A percentile compares a stretch with the other conserved stretches of the same genome.
phyloP scores from a whole-genome alignment of 2,113 vertebrate genomes.

The Gadus chalcogrammus region DNA sequence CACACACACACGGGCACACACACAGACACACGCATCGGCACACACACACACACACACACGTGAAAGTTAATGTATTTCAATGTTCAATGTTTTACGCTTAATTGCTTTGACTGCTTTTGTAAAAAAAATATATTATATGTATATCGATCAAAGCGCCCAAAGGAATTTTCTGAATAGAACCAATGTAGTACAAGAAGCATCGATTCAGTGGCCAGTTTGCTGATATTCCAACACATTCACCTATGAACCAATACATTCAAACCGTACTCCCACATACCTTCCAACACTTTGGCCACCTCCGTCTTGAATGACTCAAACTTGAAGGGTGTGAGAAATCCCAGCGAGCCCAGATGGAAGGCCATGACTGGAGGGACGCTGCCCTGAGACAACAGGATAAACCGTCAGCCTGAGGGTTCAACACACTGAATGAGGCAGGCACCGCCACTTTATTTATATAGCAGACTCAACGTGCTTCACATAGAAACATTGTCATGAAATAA shows the following conservation, averaged over 20 bases:
- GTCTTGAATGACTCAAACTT: slow-evolving; percentile 78
- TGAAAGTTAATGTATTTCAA: neutral
- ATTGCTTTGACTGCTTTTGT: too few species aligned
- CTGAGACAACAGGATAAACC: slow-evolving; percentile 30
- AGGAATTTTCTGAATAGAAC: too few species aligned
- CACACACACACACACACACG: slow-evolving; percentile 5
- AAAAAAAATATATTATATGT: too few species aligned
- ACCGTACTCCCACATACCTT: slow-evolving; percentile 56
- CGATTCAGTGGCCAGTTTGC: too few species aligned
- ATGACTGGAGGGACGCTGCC: slow-evolving; percentile 79
- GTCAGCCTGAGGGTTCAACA: too few species aligned
- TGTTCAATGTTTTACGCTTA: neutral
- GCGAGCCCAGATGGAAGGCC: slow-evolving; percentile 79
- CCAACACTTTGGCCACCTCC: slow-evolving; percentile 79
- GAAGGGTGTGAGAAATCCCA: slow-evolving; percentile 79
- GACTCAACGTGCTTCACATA: too few species aligned
- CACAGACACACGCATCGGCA: neutral
- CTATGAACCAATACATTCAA: too few species aligned
- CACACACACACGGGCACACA: slow-evolving; percentile 15
- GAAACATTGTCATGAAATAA: too few species aligned
- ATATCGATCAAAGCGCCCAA: too few species aligned
- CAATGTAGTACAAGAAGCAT: too few species aligned
- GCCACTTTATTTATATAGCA: neutral
- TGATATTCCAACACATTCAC: too few species aligned
- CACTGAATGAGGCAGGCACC: neutral